phyloP scores from a whole-genome alignment of 1,140 invertebrate species.

The Conus betulinus region DNA sequence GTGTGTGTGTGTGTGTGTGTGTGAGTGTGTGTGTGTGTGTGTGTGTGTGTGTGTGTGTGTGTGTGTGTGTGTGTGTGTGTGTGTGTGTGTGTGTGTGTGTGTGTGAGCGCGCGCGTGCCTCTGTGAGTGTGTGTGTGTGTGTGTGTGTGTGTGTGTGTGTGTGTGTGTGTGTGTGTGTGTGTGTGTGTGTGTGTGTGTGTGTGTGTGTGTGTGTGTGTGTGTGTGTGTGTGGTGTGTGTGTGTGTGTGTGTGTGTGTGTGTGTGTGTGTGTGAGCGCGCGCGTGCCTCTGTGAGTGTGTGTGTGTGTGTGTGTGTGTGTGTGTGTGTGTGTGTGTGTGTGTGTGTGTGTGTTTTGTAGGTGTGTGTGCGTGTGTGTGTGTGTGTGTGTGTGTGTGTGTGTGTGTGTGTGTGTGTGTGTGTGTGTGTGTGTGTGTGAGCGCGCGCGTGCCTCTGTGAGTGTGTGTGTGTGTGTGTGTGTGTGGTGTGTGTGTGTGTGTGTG shows the following conservation, averaged over 20 bases:
- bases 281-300: too few species aligned
- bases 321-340: too few species aligned
- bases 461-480: neutral
- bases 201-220: neutral
- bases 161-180: conserved; percentile 7
- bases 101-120: neutral
- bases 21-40: neutral
- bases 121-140: neutral
- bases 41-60: conserved; percentile 6
- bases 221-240: neutral
- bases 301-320: too few species aligned
- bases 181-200: neutral
- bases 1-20: conserved; percentile 6
- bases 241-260: neutral
- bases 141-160: neutral
- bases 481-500: conserved; percentile 5
- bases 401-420: neutral
- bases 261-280: too few species aligned
- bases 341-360: neutral
- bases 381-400: neutral
- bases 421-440: conserved; percentile 2
- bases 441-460: too few species aligned
- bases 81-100: conserved; percentile 6
- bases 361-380: conserved; percentile 7
- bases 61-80: conserved; percentile 2